Evolutionary conservation across 2,797 vertebrate species (phyloP).

Genomic region (Sebastes diploproa): DNA sequence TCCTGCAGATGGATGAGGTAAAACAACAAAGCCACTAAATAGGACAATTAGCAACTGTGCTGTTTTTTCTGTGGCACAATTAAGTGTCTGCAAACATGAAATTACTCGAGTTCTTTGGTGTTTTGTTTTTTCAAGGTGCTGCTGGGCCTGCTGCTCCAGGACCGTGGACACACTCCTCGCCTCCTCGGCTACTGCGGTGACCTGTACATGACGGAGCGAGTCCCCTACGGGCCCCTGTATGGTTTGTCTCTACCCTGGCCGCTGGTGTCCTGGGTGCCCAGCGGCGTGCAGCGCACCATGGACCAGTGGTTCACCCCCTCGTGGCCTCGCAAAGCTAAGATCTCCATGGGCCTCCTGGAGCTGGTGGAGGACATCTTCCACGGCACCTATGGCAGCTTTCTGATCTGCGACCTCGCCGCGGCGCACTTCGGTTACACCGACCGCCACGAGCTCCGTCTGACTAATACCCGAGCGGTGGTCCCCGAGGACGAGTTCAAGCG

Average conservation of each 20-base stretch:
- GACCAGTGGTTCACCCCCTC: slow-evolving; percentile 97
- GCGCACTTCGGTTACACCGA: slow-evolving; percentile 82
- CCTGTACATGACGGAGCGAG: slow-evolving; percentile 93
- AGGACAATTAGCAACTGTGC: not conserved
- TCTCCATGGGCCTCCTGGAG: slow-evolving; percentile 97
- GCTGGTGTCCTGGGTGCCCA: slow-evolving; percentile 91
- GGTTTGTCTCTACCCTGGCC: slow-evolving; percentile 94
- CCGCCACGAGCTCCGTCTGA: slow-evolving; percentile 85
- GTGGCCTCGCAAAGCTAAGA: slow-evolving; percentile 98
- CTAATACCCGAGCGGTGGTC: slow-evolving; percentile 88
- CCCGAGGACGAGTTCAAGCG: slow-evolving; percentile 90
- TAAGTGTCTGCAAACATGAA: not conserved
- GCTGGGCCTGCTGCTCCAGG: slow-evolving; percentile 93
- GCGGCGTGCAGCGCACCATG: slow-evolving; percentile 89
- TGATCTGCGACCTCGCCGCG: slow-evolving; percentile 94
- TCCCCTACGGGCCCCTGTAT: slow-evolving; percentile 93
- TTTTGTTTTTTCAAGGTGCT: slow-evolving; percentile 80
- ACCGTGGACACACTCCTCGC: slow-evolving; percentile 95
- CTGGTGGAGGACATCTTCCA: slow-evolving; percentile 99
- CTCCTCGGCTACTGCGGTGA: slow-evolving; percentile 96
- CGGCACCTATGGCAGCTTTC: slow-evolving; percentile 95
- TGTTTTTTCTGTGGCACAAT: not conserved
- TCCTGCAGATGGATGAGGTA: slow-evolving; percentile 94
- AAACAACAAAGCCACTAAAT: not conserved
- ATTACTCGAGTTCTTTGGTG: not conserved